Conservation (phyloP, 2,797 vertebrate species). For the Atherinosoma microstoma region DNA sequence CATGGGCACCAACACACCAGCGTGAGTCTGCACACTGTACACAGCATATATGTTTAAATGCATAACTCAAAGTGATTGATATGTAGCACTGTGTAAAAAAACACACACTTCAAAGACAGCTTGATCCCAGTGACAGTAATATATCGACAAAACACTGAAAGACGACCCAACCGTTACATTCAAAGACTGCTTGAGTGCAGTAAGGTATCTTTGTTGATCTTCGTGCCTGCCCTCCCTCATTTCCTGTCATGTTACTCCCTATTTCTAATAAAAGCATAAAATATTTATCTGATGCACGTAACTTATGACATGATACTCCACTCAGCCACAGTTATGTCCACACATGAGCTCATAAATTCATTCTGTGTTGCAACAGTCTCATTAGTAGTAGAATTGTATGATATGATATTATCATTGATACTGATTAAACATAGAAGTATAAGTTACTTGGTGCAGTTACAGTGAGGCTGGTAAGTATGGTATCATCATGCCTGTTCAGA, state of each 20-base stretch:
- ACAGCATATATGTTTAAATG: neutral
- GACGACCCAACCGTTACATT: too few relatives aligned
- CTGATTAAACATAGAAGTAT: neutral
- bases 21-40: conserved; percentile 72
- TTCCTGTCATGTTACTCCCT: neutral
- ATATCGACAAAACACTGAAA: neutral
- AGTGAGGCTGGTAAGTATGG: neutral
- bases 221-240: neutral
- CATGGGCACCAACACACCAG: conserved; percentile 83
- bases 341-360: neutral
- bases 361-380: neutral
- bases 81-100: neutral
- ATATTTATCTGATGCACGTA: neutral
- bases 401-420: neutral
- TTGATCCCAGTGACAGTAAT: neutral
- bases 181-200: neutral
- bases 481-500: neutral
- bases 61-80: neutral
- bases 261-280: conserved; percentile 4
- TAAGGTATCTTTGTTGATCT: neutral
- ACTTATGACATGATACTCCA: neutral
- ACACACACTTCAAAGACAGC: neutral
- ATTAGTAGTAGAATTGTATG: neutral
- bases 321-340: neutral
- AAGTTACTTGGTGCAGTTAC: neutral